Base-by-base conservation (phyloP, 2,888 invertebrate genomes). In the Sicus ferrugineus region DNA sequence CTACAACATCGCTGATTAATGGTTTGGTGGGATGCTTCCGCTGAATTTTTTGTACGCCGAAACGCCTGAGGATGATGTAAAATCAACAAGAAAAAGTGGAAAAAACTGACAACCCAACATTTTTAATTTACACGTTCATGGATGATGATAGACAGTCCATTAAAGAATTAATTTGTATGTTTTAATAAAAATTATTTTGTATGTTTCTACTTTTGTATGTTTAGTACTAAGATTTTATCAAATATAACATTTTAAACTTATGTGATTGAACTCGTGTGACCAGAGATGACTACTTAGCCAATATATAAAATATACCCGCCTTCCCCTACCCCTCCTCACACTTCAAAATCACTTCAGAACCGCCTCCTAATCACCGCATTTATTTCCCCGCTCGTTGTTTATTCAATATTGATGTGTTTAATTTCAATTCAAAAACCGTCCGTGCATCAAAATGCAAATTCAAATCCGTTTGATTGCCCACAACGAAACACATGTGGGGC, bases 391-490 rank as follows among this genome's bases (percentile, higher is more conserved):
- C 48, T 3, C 14, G 62, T 34, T 38, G 54, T 70, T 70, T 26
- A 59, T 67, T 56, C 58, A 11, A 67, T 67, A 66, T 62, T 70
- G 61, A 66, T 70, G 52, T 68, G 74, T 76, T 73, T 76, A 76
- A 75, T 77, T 73, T 67, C 70, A 62, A 71, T 73, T 67, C 67
- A 70, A 67, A 79, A 79, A 78, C 72, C 79, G 79, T 75, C 78
- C 75, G 69, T 76, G 79, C 79, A 77, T 79, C 77, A 78, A 79
- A 78, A 78, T 79, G 62, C 63, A 68, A 62, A 68, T 68, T 68
- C 46, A 14, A 66, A 66, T 66, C 66, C 66, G 42, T 66, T 66
- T 65, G 54, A 50, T 23, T 63, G 72, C 76, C 68, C 72, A 38
- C 34, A 59, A 31, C 31, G 34, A 46, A 64, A 64, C 38, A 59